Percentiles rank a stretch among this genome's conserved stretches.
phyloP scores from a whole-genome alignment of 2,797 vertebrate genomes.

The Podarcis siculus region DNA sequence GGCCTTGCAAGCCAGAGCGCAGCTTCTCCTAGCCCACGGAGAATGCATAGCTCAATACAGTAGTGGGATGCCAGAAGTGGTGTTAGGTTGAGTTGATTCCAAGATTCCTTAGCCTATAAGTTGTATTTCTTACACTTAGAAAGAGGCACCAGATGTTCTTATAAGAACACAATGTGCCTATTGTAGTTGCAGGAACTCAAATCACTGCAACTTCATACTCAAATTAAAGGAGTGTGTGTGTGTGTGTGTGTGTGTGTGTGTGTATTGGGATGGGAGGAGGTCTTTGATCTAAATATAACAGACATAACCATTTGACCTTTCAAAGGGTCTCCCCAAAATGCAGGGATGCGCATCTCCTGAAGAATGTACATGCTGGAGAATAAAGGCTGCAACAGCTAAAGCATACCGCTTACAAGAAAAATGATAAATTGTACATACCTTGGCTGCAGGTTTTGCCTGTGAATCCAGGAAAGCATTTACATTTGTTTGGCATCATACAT shows the following conservation, averaged over 20 bases:
- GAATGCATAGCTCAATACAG: neutral
- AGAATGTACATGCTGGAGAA: neutral
- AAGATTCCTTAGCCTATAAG: neutral
- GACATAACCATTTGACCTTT: neutral
- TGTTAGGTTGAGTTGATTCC: neutral
- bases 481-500: slow-evolving; percentile 92
- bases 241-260: no score
- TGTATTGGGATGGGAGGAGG: neutral
- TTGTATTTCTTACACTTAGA: neutral
- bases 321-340: neutral
- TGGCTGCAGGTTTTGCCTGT: slow-evolving; percentile 92
- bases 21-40: neutral
- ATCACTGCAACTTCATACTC: neutral
- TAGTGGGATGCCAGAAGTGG: slow-evolving; percentile 4
- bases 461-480: slow-evolving; percentile 94
- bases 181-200: slow-evolving; percentile 23
- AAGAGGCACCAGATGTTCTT: slow-evolving; percentile 10
- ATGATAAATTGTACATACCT: slow-evolving; percentile 80
- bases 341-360: no score
- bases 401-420: neutral
- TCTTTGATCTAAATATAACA: neutral
- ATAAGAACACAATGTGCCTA: neutral
- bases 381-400: neutral
- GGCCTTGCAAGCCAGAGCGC: neutral
- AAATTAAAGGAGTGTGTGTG: neutral